Evolutionary conservation across 1,140 invertebrate genomes (phyloP), one percentile per base, ranked within the genome.

Genomic region (Nomia melanderi): DNA sequence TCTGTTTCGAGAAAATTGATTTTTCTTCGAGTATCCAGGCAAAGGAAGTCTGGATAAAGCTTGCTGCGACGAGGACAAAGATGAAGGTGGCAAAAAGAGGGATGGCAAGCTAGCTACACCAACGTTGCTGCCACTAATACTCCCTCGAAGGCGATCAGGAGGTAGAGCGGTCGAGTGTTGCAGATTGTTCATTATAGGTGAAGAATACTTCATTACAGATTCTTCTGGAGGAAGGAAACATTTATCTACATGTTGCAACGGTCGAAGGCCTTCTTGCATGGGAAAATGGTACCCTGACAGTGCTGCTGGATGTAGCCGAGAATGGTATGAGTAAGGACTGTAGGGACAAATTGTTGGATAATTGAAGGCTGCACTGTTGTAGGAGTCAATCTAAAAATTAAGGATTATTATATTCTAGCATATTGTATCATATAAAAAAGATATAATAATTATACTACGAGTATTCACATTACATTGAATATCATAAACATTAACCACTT

Each of bases 321-420:
- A 54, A 1, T 84, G 65, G 54, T 81, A 84, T 0, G 78, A 44
- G 17, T 84, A 84, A 47, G 59, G 27, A 11, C 57, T 54, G 12
- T 81, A 84, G 0, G 83, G 78, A 41, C 47, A 84, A 2, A 84
- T 39, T 0, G 85, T n/a, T 36, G 87, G 50, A 36, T 87, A 89
- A 25, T 65, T 78, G 27, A 86, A 82, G 11, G 81, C 44, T 9
- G 82, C 27, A 6, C 60, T 31, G 2, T 59, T 47, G 23, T 87
- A 90, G 6, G 87, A 84, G 65, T 89, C 83, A 8, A 90, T 79
- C 89, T 90, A 65, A 12, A 5, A 9, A 25, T 12, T 65, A 25
- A 3, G 1, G 6, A 20, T 2, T n/a, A 14, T 44, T 44, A 44
- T 14, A 4, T 14, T 17, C 14, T 14, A 17, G 12, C 41, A 44